A percentile compares a stretch with the other conserved stretches of the same genome.
These are phyloP conservation scores for Siderastrea siderea DNA, from an alignment of 92 coral and sea anemone genomes.

Conservation along the genomic window DNA sequence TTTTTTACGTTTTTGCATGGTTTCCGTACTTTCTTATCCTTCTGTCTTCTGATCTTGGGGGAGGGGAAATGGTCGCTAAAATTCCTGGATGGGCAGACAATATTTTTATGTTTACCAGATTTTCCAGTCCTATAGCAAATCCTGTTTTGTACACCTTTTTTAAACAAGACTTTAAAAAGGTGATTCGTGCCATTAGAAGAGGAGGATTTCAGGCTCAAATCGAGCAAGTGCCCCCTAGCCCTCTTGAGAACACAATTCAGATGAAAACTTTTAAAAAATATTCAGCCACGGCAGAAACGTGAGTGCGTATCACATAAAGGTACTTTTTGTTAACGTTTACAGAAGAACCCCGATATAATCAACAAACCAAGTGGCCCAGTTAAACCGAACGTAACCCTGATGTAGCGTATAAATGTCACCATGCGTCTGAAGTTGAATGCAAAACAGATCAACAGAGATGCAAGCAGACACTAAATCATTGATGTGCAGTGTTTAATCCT, in stretches of 20 bases:
- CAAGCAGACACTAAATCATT: too few species aligned
- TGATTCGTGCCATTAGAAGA: conserved; percentile 10
- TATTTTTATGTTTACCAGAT: conserved; percentile 25
- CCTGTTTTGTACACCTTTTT: conserved; percentile 66
- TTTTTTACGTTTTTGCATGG: conserved; percentile 45
- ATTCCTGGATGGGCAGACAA: conserved; percentile 38
- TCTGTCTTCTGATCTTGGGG: conserved; percentile 26
- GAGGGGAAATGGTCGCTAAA: not conserved
- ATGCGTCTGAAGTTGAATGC: too few species aligned
- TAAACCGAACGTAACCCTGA: too few species aligned
- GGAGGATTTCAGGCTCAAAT: not conserved
- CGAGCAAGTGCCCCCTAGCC: not conserved
- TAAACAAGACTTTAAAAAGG: conserved; percentile 52
- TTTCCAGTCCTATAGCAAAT: conserved; percentile 34
- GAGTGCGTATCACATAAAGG: too few species aligned
- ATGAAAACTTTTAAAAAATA: not conserved
- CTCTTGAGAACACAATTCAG: not conserved
- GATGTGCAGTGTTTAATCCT: too few species aligned
- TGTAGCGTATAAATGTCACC: too few species aligned
- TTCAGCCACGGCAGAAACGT: not conserved
- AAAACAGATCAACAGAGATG: too few species aligned
- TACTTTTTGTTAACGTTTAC: too few species aligned
- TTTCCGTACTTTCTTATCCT: conserved; percentile 41
- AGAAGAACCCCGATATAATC: too few species aligned
- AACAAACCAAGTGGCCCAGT: too few species aligned